Base-by-base conservation (phyloP, 2,113 vertebrate genomes). In the Oreochromis tanganicae region DNA sequence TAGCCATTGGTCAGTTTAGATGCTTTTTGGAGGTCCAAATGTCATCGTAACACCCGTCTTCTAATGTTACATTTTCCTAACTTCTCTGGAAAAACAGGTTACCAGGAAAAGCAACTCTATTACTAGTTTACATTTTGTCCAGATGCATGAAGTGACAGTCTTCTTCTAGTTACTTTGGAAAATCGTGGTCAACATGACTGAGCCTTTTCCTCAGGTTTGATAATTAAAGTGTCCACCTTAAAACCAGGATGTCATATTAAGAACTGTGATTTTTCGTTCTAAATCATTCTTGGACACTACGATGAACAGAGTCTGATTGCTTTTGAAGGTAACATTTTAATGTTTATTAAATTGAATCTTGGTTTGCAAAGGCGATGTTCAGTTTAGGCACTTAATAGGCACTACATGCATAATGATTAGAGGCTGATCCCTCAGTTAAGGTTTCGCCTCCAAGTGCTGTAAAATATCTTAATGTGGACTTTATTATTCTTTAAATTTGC, bases 81-180 rank as follows among this genome's bases (percentile, higher is more conserved):
- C 9, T 54, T 54, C n/a, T 54, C 10, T n/a, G 19, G 6, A 19
- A 21, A 11, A 5, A 54, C 52, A 21, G n/a, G 52, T 54, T 21
- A 54, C 52, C 9, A 21, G n/a, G 3, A 54, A 55, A n/a, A 66
- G 34, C 17, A 38, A 1, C 32, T 66, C 6, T n/a, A 38, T 12
- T 66, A 38, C 10, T 38, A 66, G 34, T 66, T 38, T 66, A n/a
- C 32, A 36, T 36, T 36, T 36, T 66, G 3, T 36, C 61, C 10
- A 36, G 9, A 36, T 66, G 61, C 17, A 1, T 66, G 10, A 66
- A n/a, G 10, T n/a, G 10, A 36, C 61, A 12, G 17, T 0, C 3
- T 61, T 63, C 17, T 63, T 36, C 4, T 2, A 66, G 61, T 0
- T 4, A n/a, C 59, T 36, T 36, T 6, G 32, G 9, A 4, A 36